phyloP scores from a whole-genome alignment of 2,888 invertebrate species.

The Argyra leucocephala region DNA sequence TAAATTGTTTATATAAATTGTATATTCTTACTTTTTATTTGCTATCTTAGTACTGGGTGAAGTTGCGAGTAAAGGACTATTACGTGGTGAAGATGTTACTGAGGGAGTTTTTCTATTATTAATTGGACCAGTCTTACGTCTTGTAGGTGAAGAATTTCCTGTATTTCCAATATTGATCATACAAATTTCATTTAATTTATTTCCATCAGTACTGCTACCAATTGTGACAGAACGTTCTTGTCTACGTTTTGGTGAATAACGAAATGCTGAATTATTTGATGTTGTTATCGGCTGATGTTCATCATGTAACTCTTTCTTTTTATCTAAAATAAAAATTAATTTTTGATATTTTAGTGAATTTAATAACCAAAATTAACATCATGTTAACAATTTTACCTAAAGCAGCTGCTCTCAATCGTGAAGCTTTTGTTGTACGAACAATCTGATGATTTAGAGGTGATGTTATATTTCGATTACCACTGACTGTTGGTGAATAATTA shows the following conservation, averaged over 20 bases:
- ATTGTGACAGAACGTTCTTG: no score
- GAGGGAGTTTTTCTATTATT: conserved; percentile 8
- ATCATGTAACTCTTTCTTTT: background rate
- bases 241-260: background rate
- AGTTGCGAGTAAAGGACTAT: background rate
- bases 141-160: conserved; percentile 11
- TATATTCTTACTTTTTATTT: background rate
- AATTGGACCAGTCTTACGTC: background rate
- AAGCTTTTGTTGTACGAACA: conserved; percentile 62
- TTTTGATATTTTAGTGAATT: background rate
- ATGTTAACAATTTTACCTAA: conserved; percentile 34
- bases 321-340: conserved; percentile 2
- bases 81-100: conserved; percentile 5
- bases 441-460: conserved; percentile 28
- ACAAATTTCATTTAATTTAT: conserved; percentile 14
- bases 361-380: background rate
- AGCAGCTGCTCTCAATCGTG: conserved; percentile 60
- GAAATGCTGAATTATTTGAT: background rate
- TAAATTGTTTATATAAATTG: background rate
- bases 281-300: conserved; percentile 7
- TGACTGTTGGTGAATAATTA: background rate
- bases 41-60: background rate
- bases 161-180: background rate
- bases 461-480: conserved; percentile 8
- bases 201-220: conserved; percentile 14